phyloP scores from a whole-genome alignment of 2,113 vertebrate genomes.

The Corapipo altera region DNA sequence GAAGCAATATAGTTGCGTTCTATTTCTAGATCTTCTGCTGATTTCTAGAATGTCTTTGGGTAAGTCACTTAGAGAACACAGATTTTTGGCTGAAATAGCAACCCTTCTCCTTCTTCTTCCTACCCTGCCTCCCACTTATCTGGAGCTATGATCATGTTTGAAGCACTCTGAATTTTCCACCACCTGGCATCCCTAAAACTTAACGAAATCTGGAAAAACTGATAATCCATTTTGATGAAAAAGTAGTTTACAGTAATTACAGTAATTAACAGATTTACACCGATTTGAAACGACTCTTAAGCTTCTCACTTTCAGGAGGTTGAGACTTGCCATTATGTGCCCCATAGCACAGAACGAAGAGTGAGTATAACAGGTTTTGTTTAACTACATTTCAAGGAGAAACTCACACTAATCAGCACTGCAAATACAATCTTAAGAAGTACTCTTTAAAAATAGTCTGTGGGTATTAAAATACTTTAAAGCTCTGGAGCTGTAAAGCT shows the following conservation, averaged over 20 bases:
- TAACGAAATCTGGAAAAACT: not conserved
- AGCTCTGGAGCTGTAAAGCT: not conserved
- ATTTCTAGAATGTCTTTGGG: not conserved
- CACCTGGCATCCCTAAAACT: not conserved
- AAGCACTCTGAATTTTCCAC: not conserved
- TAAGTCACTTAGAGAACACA: not conserved
- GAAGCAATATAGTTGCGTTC: not conserved
- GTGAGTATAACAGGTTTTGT: not conserved
- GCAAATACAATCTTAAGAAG: not conserved
- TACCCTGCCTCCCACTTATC: not conserved
- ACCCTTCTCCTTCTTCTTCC: not conserved
- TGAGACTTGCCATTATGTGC: not conserved
- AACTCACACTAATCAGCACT: not conserved
- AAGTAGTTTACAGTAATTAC: not conserved
- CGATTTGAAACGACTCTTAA: not conserved
- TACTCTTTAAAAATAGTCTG: not conserved
- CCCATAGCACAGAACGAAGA: not conserved
- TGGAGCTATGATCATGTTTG: not conserved
- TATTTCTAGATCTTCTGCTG: not conserved
- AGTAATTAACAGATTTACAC: not conserved
- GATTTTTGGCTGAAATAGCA: not conserved
- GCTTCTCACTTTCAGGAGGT: not conserved
- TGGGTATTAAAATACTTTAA: not conserved
- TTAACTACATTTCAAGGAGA: not conserved
- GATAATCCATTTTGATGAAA: not conserved